Percentiles rank a stretch among this genome's conserved stretches.
phyloP scores from a whole-genome alignment of 2,888 invertebrate genomes.

The Himalopsyche tibetana region DNA sequence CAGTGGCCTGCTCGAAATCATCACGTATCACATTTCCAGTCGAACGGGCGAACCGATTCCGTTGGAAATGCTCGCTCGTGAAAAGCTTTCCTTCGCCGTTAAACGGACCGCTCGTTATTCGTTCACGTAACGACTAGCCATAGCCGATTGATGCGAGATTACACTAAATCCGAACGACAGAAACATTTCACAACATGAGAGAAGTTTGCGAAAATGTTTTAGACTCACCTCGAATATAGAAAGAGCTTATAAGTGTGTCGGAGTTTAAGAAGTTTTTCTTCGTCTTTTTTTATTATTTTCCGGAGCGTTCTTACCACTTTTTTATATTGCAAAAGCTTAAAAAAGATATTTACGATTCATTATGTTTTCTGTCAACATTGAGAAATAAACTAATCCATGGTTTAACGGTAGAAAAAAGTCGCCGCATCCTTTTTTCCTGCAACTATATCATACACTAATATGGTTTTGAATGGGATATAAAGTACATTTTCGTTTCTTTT shows the following conservation, averaged over 20 bases:
- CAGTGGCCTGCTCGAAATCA: constrained; percentile 23
- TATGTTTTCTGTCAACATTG: too few species aligned
- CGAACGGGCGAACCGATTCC: constrained; percentile 19
- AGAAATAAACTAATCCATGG: too few species aligned
- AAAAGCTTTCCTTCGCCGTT: constrained; percentile 38
- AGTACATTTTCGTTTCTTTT: too few species aligned
- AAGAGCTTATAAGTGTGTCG: not conserved
- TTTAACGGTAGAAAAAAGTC: too few species aligned
- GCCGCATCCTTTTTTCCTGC: too few species aligned
- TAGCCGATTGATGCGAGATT: constrained; percentile 10
- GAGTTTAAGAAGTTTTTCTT: too few species aligned
- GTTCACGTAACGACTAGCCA: not conserved
- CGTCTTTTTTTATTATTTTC: too few species aligned
- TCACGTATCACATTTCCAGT: constrained; percentile 44
- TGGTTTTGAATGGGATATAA: too few species aligned
- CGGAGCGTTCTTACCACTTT: too few species aligned
- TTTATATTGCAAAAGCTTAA: too few species aligned
- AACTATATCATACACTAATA: too few species aligned
- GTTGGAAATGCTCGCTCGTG: not conserved
- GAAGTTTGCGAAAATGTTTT: not conserved
- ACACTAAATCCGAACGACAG: constrained; percentile 9
- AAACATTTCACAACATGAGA: not conserved
- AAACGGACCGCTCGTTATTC: constrained; percentile 36
- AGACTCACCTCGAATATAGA: not conserved
- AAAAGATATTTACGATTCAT: too few species aligned